Conservation (phyloP, 1,140 invertebrate species). For the Charaxes varanes region DNA sequence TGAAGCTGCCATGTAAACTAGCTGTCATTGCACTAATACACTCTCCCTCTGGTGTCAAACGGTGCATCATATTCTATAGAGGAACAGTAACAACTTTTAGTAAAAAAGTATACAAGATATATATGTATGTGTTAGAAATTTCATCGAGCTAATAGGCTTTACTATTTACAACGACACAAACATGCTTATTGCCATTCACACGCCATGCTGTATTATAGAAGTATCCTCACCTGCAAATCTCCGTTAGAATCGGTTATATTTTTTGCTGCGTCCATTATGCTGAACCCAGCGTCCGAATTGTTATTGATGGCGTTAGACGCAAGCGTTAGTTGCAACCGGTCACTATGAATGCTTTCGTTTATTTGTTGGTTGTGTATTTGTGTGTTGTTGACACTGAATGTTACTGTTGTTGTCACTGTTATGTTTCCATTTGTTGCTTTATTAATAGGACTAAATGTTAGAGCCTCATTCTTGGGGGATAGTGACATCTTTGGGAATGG, state of each 20-base stretch:
- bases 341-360: slow-evolving; percentile 62
- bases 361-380: slow-evolving; percentile 68
- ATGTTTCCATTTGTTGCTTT: slow-evolving; percentile 76
- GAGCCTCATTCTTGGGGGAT: slow-evolving; percentile 78
- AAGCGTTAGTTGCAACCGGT: slow-evolving; percentile 69
- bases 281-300: slow-evolving; percentile 45
- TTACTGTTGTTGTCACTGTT: slow-evolving; percentile 87
- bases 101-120: slow-evolving; percentile 26
- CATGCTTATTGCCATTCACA: slow-evolving; percentile 28
- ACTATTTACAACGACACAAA: slow-evolving; percentile 26
- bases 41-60: slow-evolving; percentile 72
- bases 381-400: slow-evolving; percentile 83
- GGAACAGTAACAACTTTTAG: slow-evolving; percentile 56
- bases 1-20: slow-evolving; percentile 69
- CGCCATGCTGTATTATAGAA: slow-evolving; percentile 32
- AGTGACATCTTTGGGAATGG: slow-evolving; percentile 74
- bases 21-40: slow-evolving; percentile 68
- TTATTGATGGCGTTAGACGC: slow-evolving; percentile 63
- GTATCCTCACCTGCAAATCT: slow-evolving; percentile 55
- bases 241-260: slow-evolving; percentile 45
- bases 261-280: slow-evolving; percentile 44
- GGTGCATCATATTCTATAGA: slow-evolving; percentile 69
- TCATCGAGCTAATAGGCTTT: slow-evolving; percentile 25
- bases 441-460: slow-evolving; percentile 64
- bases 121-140: slow-evolving; percentile 16